Evolutionary conservation across 2,113 vertebrate species (phyloP).

Genomic region (Ploceus nigricollis): DNA sequence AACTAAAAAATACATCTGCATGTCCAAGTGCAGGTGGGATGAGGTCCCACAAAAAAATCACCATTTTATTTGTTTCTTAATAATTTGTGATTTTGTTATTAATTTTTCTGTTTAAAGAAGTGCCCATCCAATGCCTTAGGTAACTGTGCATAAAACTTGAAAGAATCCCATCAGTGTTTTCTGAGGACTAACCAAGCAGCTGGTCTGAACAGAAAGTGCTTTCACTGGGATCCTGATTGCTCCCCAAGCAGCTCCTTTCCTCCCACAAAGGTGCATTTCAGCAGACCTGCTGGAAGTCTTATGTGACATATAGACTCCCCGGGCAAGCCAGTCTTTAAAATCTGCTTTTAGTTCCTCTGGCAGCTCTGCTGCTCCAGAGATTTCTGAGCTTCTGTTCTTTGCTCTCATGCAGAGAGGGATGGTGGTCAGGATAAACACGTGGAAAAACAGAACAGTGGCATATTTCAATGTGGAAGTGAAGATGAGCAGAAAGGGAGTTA

Average conservation of each 20-base stretch:
- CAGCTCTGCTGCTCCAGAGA: conserved; percentile 34
- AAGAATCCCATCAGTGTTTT: not conserved
- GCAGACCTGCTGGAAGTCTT: conserved; percentile 28
- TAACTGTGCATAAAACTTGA: not conserved
- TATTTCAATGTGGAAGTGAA: not conserved
- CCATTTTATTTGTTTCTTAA: not conserved
- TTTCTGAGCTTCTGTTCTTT: conserved; percentile 20
- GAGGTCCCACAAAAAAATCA: not conserved
- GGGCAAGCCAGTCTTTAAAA: conserved; percentile 7
- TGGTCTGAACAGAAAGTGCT: conserved; percentile 26
- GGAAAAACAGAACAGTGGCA: not conserved
- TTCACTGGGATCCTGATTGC: not conserved
- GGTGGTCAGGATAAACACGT: not conserved
- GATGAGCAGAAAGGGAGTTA: not conserved
- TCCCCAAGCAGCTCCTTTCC: conserved; percentile 9
- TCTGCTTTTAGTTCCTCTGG: conserved; percentile 21
- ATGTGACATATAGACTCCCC: not conserved
- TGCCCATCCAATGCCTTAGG: not conserved
- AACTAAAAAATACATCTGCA: not conserved
- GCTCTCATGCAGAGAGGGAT: not conserved
- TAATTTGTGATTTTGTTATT: not conserved
- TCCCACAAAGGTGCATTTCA: conserved; percentile 40
- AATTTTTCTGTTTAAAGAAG: not conserved
- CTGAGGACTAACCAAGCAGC: conserved; percentile 32
- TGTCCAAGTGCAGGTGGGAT: not conserved